Base-by-base conservation (phyloP, 2,113 vertebrate species). In the Hippocampus abdominalis region DNA sequence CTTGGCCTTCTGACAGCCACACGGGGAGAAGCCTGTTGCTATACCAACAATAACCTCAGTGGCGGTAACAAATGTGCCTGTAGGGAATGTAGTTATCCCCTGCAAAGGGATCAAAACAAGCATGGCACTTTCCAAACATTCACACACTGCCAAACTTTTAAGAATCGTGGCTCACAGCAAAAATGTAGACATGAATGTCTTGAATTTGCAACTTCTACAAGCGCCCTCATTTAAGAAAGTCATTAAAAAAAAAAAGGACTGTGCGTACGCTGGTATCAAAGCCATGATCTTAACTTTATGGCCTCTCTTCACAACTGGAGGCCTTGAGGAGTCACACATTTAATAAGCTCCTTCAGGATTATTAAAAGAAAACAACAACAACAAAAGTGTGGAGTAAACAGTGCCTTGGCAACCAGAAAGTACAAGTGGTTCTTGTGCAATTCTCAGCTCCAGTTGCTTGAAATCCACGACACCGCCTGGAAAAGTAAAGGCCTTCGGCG, bases 41-140 rank as follows among this genome's bases (percentile, higher is more conserved):
- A 86, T 84, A 80, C 70, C 89, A 80, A 90, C 86, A 69, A 88
- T 82, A 78, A 84, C 79, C 78, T 71, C 82, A 77, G 74, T 62
- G 75, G 82, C 79, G 81, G 81, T 80, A 86, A 89, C 84, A 84
- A 81, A 70, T 72, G 57, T 68, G 71, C 73, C 81, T 72, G 73
- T n/a, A 15, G 84, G 84, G 84, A 77, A 65, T 73, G 71, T 57
- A 71, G 42, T 49, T 71, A 65, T 74, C 71, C 74, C 82, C 77
- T 46, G 68, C 78, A 83, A 83, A 79, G 64, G 68, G 76, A 85
- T 85, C 75, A 76, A 66, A 85, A 64, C 68, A 60, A 79, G 78
- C 77, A 70, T 27, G 20, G 60, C 72, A 66, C 65, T 57, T 66
- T 79, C 40, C 71, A 72, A 84, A 87, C 56, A 81, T 78, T 86